Conservation (phyloP, 2,113 vertebrate species). For the Excalfactoria chinensis region DNA sequence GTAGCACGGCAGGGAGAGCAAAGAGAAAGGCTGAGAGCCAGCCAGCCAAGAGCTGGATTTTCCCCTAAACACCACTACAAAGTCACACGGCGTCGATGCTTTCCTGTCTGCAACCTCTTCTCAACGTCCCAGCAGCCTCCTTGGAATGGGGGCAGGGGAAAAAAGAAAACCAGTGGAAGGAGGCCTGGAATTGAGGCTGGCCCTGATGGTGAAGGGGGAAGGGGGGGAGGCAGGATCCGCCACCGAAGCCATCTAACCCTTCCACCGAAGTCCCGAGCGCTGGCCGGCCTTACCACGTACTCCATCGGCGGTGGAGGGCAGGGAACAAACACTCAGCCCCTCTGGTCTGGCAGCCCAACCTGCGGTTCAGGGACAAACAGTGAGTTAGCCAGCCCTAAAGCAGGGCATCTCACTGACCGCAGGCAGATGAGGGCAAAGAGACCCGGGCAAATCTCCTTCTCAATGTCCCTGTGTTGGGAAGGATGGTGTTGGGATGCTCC, state of each 20-base stretch:
- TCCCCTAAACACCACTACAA: not conserved
- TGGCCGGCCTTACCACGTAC: slow-evolving; percentile 64
- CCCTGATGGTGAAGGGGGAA: not conserved
- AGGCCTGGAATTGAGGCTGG: not conserved
- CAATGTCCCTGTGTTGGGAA: not conserved
- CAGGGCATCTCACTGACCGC: not conserved
- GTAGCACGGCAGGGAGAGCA: not conserved
- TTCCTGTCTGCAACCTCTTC: not conserved
- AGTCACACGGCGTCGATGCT: not conserved
- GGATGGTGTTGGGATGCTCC: accelerated
- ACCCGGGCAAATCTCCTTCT: not conserved
- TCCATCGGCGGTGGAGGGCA: slow-evolving; percentile 53
- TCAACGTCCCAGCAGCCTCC: too few species aligned
- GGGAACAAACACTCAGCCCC: slow-evolving; percentile 39
- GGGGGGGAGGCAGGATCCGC: slow-evolving; percentile 34
- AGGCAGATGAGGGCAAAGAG: not conserved
- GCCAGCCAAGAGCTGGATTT: not conserved
- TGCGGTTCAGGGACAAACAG: slow-evolving; percentile 67
- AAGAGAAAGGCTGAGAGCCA: not conserved
- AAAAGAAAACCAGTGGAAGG: not conserved
- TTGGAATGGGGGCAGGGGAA: not conserved
- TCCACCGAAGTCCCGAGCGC: slow-evolving; percentile 43
- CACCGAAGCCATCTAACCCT: slow-evolving; percentile 57
- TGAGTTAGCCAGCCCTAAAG: slow-evolving; percentile 45
- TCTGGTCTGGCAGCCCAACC: slow-evolving; percentile 42